Conservation (phyloP, 1,140 invertebrate species). For the Medauroidea extradentata region DNA sequence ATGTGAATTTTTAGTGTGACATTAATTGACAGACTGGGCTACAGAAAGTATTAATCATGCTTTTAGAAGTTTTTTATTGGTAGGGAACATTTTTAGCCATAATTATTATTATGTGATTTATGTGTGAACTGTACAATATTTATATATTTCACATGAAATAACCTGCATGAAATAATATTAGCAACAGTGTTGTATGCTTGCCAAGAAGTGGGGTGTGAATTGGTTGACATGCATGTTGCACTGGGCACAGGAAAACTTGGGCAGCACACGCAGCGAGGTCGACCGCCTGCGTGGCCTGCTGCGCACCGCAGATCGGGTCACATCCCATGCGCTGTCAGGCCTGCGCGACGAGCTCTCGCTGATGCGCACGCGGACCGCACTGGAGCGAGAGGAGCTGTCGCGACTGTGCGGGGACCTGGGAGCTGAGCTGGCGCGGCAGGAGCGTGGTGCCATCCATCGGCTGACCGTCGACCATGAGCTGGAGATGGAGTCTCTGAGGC, state of each 20-base stretch:
- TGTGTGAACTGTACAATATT: too few relatives aligned
- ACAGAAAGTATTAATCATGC: too few relatives aligned
- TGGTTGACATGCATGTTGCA: too few relatives aligned
- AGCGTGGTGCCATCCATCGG: conserved; percentile 37
- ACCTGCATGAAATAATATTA: too few relatives aligned
- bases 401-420: not conserved
- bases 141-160: too few relatives aligned
- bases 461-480: conserved; percentile 60
- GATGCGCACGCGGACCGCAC: not conserved
- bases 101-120: too few relatives aligned
- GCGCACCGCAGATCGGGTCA: not conserved
- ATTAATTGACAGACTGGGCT: too few relatives aligned
- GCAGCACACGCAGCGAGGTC: conserved; percentile 42
- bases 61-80: too few relatives aligned
- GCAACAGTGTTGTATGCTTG: too few relatives aligned
- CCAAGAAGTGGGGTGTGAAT: too few relatives aligned
- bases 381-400: not conserved
- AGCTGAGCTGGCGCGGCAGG: not conserved
- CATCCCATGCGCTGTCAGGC: not conserved
- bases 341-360: conserved; percentile 1
- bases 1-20: too few relatives aligned
- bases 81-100: too few relatives aligned
- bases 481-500: conserved; percentile 57
- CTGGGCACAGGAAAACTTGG: conserved; percentile 44
- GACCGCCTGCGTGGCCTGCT: conserved; percentile 34